phyloP scores from a whole-genome alignment of 2,113 vertebrate species.

The Orycteropus afer region DNA sequence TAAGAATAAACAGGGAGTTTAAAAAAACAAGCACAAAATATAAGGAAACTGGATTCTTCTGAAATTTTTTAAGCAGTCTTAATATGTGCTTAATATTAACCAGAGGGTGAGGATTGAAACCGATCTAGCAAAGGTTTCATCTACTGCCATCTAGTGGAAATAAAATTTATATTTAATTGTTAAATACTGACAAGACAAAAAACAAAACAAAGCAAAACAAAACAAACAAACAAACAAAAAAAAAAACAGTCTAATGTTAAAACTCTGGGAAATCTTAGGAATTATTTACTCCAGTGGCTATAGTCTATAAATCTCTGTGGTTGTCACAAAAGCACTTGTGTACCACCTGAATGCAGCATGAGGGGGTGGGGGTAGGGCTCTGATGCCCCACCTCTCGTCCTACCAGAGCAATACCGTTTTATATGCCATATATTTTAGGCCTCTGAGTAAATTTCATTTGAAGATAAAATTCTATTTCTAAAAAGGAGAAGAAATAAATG shows the following conservation, averaged over 20 bases:
- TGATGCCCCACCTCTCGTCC: neutral
- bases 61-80: neutral
- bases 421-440: neutral
- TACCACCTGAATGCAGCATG: rapidly evolving
- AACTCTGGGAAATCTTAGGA: neutral
- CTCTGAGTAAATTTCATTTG: neutral
- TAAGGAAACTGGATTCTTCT: neutral
- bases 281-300: neutral
- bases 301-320: neutral
- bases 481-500: neutral
- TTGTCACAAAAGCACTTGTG: rapidly evolving
- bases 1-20: neutral
- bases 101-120: neutral
- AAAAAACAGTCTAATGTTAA: neutral
- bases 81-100: neutral
- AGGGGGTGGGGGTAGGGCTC: neutral
- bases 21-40: neutral
- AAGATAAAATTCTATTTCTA: neutral
- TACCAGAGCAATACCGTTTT: neutral
- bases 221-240: neutral
- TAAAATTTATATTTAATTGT: conserved; percentile 50
- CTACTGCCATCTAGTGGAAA: conserved; percentile 81
- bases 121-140: conserved; percentile 63
- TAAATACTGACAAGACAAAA: neutral
- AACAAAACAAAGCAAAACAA: neutral